phyloP scores from a whole-genome alignment of 1,140 invertebrate genomes.

The Polyergus mexicanus region DNA sequence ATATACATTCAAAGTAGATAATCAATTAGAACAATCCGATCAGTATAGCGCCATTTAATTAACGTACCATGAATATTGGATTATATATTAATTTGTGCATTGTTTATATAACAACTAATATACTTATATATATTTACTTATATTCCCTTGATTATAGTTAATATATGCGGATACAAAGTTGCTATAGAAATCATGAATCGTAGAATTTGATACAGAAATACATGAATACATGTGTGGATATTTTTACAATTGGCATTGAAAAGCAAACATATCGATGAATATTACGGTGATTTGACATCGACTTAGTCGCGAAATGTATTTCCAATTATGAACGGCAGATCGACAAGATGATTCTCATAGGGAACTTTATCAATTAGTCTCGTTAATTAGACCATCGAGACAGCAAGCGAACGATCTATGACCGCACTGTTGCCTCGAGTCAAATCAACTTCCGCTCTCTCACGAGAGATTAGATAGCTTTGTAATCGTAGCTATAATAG shows the following conservation, averaged over 20 bases:
- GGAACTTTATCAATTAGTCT: constrained; percentile 74
- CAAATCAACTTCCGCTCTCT: constrained; percentile 67
- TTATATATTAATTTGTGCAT: background rate
- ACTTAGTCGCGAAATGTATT: constrained; percentile 50
- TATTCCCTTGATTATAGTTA: background rate
- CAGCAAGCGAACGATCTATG: constrained; percentile 63
- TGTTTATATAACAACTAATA: background rate
- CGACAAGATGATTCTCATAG: constrained; percentile 64
- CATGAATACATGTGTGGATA: background rate
- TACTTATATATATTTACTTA: too few species aligned
- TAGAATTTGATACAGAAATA: background rate
- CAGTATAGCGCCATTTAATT: background rate
- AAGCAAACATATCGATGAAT: constrained; percentile 27
- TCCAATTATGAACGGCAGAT: constrained; percentile 59
- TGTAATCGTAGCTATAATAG: constrained; percentile 64
- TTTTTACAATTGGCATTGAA: constrained; percentile 48
- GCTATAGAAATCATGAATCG: constrained; percentile 16
- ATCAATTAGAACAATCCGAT: background rate
- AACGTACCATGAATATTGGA: constrained; percentile 2
- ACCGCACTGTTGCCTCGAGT: constrained; percentile 62
- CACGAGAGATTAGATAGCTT: constrained; percentile 62
- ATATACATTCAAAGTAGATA: background rate
- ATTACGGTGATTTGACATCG: constrained; percentile 10
- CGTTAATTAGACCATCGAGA: constrained; percentile 73
- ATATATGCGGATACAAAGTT: background rate